phyloP scores from a whole-genome alignment of 2,797 vertebrate genomes.

The Okamejei kenojei region DNA sequence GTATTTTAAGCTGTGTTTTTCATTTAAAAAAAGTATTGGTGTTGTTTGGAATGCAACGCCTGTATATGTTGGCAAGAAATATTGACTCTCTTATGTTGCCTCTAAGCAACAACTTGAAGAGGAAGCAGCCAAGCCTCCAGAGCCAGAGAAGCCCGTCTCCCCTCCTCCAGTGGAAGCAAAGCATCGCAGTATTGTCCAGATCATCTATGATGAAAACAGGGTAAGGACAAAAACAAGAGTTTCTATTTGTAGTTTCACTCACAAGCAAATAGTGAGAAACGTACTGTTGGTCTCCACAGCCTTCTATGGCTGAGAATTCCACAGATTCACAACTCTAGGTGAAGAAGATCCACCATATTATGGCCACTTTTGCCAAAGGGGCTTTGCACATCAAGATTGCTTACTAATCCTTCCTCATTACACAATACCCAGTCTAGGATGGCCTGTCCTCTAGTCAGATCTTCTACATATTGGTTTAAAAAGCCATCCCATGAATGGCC shows the following conservation, averaged over 20 bases:
- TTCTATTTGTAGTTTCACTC: conserved; percentile 1
- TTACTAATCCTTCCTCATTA: too few relatives aligned
- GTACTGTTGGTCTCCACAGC: too few relatives aligned
- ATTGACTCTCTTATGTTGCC: conserved; percentile 48
- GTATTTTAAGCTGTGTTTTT: background rate
- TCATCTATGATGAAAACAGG: conserved; percentile 97
- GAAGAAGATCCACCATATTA: too few relatives aligned
- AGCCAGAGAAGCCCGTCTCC: conserved; percentile 92
- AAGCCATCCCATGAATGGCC: too few relatives aligned
- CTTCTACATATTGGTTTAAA: too few relatives aligned
- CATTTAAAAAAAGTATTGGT: background rate
- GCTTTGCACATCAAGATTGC: too few relatives aligned
- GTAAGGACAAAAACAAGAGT: conserved; percentile 55
- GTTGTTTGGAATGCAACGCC: background rate
- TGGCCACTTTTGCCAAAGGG: too few relatives aligned
- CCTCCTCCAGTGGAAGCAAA: conserved; percentile 97
- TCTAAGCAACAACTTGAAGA: conserved; percentile 98
- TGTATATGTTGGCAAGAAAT: conserved; percentile 18
- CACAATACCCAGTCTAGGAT: too few relatives aligned
- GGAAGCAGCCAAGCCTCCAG: conserved; percentile 93
- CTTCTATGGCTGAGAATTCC: too few relatives aligned
- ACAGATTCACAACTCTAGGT: too few relatives aligned
- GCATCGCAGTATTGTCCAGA: conserved; percentile 97
- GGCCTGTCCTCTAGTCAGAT: too few relatives aligned
- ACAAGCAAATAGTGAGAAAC: background rate